phyloP scores from a whole-genome alignment of 2,113 vertebrate genomes.

The Elephas maximus region DNA sequence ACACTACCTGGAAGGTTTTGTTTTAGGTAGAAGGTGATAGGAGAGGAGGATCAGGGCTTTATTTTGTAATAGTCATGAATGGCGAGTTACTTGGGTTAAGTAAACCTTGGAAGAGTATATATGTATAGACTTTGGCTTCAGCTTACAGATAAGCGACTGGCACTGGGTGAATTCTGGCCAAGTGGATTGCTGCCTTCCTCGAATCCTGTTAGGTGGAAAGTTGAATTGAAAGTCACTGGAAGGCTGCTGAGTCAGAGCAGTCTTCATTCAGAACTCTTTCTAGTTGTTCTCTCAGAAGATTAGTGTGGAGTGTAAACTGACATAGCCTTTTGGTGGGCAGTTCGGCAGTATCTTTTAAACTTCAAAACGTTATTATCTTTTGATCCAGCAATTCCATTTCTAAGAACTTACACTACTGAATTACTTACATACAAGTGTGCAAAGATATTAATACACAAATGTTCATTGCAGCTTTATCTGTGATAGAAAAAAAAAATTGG shows the following conservation, averaged over 20 bases:
- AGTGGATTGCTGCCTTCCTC: neutral
- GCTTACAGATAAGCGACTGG: rapidly evolving
- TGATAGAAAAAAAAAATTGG: neutral
- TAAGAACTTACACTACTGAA: neutral
- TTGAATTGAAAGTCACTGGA: neutral
- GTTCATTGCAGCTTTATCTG: neutral
- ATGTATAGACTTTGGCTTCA: neutral
- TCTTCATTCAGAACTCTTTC: neutral
- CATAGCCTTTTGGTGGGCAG: neutral
- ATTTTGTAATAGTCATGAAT: too few relatives aligned
- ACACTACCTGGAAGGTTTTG: neutral
- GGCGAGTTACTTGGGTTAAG: too few relatives aligned
- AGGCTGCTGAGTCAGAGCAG: neutral
- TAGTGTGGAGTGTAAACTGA: too few relatives aligned
- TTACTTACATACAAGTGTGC: neutral
- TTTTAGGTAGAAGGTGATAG: neutral
- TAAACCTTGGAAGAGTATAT: neutral
- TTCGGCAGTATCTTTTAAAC: neutral
- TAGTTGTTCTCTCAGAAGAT: neutral
- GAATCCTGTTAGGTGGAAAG: rapidly evolving
- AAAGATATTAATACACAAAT: neutral
- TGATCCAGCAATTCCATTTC: neutral
- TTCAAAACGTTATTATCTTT: neutral
- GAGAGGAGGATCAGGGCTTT: neutral
- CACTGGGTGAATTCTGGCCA: neutral